Conservation (phyloP, 2,888 invertebrate genomes). For the Eupithecia inturbata region DNA sequence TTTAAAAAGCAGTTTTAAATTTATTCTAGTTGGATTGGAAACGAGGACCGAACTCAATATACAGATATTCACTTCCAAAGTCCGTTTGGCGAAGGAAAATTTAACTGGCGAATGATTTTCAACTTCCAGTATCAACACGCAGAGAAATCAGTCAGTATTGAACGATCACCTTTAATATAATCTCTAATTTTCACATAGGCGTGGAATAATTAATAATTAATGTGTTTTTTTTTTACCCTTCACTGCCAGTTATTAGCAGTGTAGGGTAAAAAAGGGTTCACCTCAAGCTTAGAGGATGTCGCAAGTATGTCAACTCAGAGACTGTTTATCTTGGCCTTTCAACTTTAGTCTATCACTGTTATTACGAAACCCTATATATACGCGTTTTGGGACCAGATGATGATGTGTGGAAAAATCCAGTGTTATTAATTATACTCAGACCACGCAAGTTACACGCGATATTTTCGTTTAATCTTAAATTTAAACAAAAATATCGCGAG, state of each 20-base stretch:
- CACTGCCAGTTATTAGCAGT: no score
- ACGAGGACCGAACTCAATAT: slow-evolving; percentile 87
- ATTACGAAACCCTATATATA: background rate
- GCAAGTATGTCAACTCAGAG: background rate
- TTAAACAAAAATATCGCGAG: background rate
- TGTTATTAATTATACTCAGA: no score
- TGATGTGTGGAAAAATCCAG: no score
- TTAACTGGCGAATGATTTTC: slow-evolving; percentile 96
- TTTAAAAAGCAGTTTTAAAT: background rate
- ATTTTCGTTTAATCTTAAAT: no score
- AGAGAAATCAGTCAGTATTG: slow-evolving; percentile 85
- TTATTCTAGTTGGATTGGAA: slow-evolving; percentile 87
- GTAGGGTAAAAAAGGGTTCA: no score
- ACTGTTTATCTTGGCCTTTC: background rate
- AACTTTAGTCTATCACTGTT: background rate
- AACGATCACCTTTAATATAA: background rate
- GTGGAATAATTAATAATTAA: background rate
- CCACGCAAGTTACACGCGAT: no score
- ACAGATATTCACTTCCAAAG: slow-evolving; percentile 94
- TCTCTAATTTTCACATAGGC: background rate
- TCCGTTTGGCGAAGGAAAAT: slow-evolving; percentile 90
- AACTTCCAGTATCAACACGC: slow-evolving; percentile 89
- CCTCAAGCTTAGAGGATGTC: background rate
- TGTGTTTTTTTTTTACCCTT: background rate
- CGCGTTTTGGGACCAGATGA: background rate